Conservation (phyloP, 1,140 invertebrate species). For the Drosophila kanapiae region DNA sequence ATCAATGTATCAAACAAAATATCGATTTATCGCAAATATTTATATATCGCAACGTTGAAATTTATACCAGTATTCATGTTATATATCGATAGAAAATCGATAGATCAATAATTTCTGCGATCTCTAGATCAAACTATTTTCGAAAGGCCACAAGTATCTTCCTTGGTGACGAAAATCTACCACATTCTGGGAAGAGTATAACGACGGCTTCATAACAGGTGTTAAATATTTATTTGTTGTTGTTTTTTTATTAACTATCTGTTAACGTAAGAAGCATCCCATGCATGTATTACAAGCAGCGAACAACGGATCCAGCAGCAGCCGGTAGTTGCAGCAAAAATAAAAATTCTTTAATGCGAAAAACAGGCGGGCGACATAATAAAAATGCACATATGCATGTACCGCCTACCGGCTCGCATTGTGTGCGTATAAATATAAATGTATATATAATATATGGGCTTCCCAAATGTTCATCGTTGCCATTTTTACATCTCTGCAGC, state of each 20-base stretch:
- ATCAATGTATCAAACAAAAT: too few species aligned
- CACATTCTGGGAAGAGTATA: neutral
- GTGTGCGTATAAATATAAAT: conserved; percentile 27
- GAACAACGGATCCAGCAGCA: conserved; percentile 39
- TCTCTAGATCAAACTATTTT: too few species aligned
- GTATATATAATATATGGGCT: conserved; percentile 48
- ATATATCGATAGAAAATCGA: too few species aligned
- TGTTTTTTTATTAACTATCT: conserved; percentile 59
- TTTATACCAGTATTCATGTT: too few species aligned
- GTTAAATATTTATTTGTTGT: conserved; percentile 19
- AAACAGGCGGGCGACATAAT: conserved; percentile 55
- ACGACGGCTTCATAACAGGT: neutral
- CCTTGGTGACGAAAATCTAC: neutral
- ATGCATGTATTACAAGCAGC: conserved; percentile 58
- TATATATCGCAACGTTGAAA: too few species aligned
- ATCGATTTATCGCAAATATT: too few species aligned
- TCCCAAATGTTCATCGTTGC: conserved; percentile 39
- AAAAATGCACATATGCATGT: conserved; percentile 43
- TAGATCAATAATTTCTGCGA: too few species aligned
- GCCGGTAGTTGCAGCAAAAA: conserved; percentile 52
- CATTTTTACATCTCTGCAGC: conserved; percentile 53
- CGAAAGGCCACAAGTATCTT: too few species aligned
- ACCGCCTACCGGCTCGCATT: conserved; percentile 1
- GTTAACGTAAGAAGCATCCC: conserved; percentile 68
- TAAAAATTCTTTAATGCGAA: conserved; percentile 75